Base-by-base conservation (phyloP, 1,140 invertebrate species). In the Luehdorfia chinensis region DNA sequence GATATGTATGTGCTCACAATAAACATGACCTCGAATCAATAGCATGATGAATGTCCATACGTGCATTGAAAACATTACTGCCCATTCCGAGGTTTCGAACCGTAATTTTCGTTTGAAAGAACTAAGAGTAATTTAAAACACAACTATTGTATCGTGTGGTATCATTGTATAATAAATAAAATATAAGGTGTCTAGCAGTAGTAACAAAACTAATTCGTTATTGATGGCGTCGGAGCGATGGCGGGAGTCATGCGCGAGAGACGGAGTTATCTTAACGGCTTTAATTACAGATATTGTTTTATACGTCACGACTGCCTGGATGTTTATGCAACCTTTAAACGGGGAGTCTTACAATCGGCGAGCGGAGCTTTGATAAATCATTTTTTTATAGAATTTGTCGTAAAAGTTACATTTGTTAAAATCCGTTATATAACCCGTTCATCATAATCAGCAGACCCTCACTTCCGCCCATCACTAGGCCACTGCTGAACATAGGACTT, bases 191-290 rank as follows among this genome's bases (percentile, higher is more conserved):
- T 51, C 47, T 25, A 49, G 50, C 44, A 47, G 47, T 19, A 57
- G 56, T 57, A 73, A 75, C 73, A 74, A 76, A 78, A 63, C 59
- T 72, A 83, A 83, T 83, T 73, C 51, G 53, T 70, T 71, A 74
- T 74, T 78, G 69, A 83, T 83, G 64, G 52, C 56, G 57, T 45
- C 43, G 21, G 48, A 61, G 28, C 50, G 66, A 73, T 72, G 66
- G 58, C 57, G 27, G 52, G 50, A 66, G 59, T 65, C 67, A 60
- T 66, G 66, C 47, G 44, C 61, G 60, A 46, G 61, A 47, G 60
- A 66, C 67, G 59, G 61, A 74, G 59, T 79, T 77, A 74, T 72
- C 66, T 71, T 58, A 61, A 65, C 57, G 50, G 52, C 59, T 77
- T 74, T 81, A 78, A 77, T 81, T 75, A 78, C 59, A 53, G 44